These are phyloP conservation scores for Ornithorhynchus anatinus DNA, from an alignment of 2,113 vertebrate genomes.

Conservation along the genomic window DNA sequence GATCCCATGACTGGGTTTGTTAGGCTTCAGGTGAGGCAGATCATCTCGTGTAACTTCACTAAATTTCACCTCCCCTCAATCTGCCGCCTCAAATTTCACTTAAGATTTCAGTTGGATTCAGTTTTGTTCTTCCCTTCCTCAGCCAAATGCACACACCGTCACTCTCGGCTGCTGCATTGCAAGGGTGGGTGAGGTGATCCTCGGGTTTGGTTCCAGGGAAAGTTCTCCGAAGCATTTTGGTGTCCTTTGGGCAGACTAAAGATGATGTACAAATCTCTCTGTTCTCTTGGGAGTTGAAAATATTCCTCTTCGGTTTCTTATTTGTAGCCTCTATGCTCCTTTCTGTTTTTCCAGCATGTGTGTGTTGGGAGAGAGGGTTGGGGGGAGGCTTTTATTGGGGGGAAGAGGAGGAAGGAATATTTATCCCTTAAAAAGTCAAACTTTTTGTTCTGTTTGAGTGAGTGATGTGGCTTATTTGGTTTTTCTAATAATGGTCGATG, in stretches of 20 bases:
- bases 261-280: conserved; percentile 23
- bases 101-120: conserved; percentile 17
- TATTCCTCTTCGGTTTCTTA: conserved; percentile 46
- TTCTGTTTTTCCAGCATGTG: conserved; percentile 72
- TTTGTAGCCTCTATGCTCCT: conserved; percentile 65
- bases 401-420: conserved; percentile 8
- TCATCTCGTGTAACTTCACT: background rate
- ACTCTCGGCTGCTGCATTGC: conserved; percentile 37
- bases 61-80: conserved; percentile 37
- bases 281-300: conserved; percentile 31
- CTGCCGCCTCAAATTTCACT: conserved; percentile 37
- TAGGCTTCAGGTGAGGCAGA: conserved; percentile 2
- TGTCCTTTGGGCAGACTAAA: conserved; percentile 52
- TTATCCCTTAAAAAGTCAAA: conserved; percentile 47
- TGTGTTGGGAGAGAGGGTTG: conserved; percentile 59
- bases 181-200: conserved; percentile 35
- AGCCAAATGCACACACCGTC: conserved; percentile 18
- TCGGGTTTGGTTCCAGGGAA: conserved; percentile 18
- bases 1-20: conserved; percentile 7
- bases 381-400: no score
- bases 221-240: conserved; percentile 55
- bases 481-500: conserved; percentile 65
- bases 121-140: conserved; percentile 18
- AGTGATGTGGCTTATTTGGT: conserved; percentile 61
- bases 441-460: conserved; percentile 37